Evolutionary conservation across 2,888 invertebrate genomes (phyloP).

Genomic region (Clivina fossor): DNA sequence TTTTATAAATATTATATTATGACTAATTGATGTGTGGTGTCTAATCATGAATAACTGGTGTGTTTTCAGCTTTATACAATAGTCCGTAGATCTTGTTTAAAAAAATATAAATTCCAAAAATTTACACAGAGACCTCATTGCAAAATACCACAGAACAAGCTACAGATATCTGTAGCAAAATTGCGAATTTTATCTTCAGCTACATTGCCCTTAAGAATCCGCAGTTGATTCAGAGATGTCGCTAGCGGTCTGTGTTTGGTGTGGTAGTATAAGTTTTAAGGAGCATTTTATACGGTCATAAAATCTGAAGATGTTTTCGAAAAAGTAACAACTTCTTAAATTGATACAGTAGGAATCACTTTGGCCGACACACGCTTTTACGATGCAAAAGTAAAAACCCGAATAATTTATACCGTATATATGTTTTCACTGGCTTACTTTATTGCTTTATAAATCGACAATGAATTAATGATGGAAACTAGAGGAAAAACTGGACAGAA

Average conservation of each 20-base stretch:
- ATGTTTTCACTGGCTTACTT: slow-evolving; percentile 32
- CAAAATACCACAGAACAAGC: background rate
- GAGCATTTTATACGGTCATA: slow-evolving; percentile 30
- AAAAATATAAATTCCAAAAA: too few species aligned
- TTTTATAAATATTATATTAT: too few species aligned
- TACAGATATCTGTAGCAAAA: slow-evolving; percentile 1
- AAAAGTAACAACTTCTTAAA: slow-evolving; percentile 34
- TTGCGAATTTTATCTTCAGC: too few species aligned
- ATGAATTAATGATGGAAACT: slow-evolving; percentile 25
- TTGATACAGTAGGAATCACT: slow-evolving; percentile 35
- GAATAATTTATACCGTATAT: slow-evolving; percentile 32
- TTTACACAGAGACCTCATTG: too few species aligned
- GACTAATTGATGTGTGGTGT: too few species aligned
- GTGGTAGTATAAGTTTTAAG: background rate
- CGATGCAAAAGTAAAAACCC: slow-evolving; percentile 32
- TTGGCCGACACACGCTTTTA: slow-evolving; percentile 29
- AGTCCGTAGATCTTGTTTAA: too few species aligned
- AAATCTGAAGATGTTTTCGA: slow-evolving; percentile 34
- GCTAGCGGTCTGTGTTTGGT: background rate
- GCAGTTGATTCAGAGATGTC: background rate
- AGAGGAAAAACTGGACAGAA: too few species aligned
- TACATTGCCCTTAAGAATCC: too few species aligned
- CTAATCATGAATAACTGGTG: too few species aligned
- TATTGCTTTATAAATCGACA: slow-evolving; percentile 24
- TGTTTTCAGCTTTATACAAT: too few species aligned